These are phyloP conservation scores for Hippocampus kuda DNA, from an alignment of 2,797 vertebrate genomes.

Conservation along the genomic window DNA sequence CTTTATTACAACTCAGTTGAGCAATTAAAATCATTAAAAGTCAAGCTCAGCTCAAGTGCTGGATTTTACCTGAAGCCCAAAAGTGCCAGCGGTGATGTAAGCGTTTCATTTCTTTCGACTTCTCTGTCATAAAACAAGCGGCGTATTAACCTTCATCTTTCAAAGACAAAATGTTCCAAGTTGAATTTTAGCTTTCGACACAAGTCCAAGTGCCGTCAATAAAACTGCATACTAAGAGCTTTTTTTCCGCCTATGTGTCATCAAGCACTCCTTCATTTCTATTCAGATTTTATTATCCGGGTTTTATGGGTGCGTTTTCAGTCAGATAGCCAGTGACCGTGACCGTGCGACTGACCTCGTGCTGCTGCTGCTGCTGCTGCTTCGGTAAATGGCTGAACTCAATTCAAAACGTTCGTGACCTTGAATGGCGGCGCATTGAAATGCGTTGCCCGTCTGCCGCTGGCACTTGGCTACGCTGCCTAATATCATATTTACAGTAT, in stretches of 20 bases:
- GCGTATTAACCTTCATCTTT: neutral
- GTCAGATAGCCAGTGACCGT: constrained; percentile 31
- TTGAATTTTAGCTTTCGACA: constrained; percentile 12
- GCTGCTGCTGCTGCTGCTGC: constrained; percentile 14
- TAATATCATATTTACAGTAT: constrained; percentile 37
- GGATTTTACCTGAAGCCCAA: neutral
- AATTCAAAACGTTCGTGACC: constrained; percentile 38
- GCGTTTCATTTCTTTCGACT: neutral
- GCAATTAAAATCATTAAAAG: neutral
- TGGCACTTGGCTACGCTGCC: constrained; percentile 19
- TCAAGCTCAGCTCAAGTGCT: neutral
- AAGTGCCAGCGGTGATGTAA: neutral
- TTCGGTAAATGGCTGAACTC: constrained; percentile 34
- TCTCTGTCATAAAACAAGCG: neutral
- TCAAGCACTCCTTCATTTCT: constrained; percentile 19
- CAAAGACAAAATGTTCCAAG: neutral
- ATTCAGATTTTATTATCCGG: constrained; percentile 13
- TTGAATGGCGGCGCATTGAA: constrained; percentile 48
- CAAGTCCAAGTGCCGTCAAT: constrained; percentile 15
- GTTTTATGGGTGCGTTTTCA: constrained; percentile 43
- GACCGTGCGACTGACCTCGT: constrained; percentile 29
- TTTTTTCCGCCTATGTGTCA: constrained; percentile 21
- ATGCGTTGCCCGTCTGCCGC: constrained; percentile 32
- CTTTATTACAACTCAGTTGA: neutral
- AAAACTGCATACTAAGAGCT: constrained; percentile 15